These are phyloP conservation scores for Aleiodes alternator DNA, from an alignment of 2,888 invertebrate species.

Conservation along the genomic window DNA sequence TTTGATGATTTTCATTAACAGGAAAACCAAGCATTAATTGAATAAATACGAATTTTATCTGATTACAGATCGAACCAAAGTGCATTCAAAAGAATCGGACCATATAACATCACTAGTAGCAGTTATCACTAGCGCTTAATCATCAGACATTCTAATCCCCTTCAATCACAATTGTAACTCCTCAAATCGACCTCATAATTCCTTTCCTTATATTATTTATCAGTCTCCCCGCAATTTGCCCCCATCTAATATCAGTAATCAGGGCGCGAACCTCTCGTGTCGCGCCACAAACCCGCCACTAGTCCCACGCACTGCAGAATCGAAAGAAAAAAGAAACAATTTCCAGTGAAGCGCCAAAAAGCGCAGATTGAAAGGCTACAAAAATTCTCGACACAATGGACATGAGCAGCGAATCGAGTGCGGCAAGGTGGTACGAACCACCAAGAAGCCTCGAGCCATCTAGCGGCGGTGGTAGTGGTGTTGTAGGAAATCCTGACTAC, in stretches of 20 bases:
- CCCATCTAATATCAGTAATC: slow-evolving; percentile 11
- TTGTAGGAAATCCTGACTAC: slow-evolving; percentile 72
- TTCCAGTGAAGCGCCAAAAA: slow-evolving; percentile 50
- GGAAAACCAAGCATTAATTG: not conserved
- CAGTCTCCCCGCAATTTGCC: not conserved
- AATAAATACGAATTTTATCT: slow-evolving; percentile 28
- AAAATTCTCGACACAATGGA: slow-evolving; percentile 72
- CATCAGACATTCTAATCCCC: slow-evolving; percentile 44
- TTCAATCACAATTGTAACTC: not conserved
- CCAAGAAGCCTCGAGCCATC: slow-evolving; percentile 72
- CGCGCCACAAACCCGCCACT: slow-evolving; percentile 25
- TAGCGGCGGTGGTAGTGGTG: slow-evolving; percentile 64
- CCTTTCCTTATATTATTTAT: not conserved
- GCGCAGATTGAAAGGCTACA: slow-evolving; percentile 55
- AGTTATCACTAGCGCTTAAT: slow-evolving; percentile 37
- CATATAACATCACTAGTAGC: slow-evolving; percentile 44
- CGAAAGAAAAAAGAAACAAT: not conserved
- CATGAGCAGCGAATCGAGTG: slow-evolving; percentile 75
- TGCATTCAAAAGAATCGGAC: slow-evolving; percentile 20
- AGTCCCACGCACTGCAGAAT: not conserved
- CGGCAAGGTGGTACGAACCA: slow-evolving; percentile 74
- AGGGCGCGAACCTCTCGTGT: slow-evolving; percentile 20
- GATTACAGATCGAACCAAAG: slow-evolving; percentile 43
- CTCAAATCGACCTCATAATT: not conserved
- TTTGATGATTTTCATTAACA: not conserved